Conservation (phyloP, 2,888 invertebrate genomes). For the Caenorhabditis sulstoni region DNA sequence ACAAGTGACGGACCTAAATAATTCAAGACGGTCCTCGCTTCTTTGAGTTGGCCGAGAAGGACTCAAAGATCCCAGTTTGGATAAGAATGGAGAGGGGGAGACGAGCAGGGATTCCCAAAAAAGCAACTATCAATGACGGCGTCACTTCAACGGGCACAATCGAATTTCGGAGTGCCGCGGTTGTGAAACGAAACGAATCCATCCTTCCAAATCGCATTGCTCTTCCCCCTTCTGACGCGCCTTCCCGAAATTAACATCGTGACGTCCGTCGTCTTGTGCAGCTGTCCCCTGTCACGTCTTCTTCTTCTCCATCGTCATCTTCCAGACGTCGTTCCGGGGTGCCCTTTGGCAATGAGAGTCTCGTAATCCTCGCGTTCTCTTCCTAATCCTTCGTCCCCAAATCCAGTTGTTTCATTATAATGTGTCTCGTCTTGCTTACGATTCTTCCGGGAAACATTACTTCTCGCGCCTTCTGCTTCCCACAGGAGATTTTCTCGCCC, state of each 20-base stretch:
- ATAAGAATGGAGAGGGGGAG: background rate
- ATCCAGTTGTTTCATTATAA: slow-evolving; percentile 25
- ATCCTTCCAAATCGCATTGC: slow-evolving; percentile 24
- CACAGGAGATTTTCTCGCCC: slow-evolving; percentile 33
- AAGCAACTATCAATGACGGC: slow-evolving; percentile 46
- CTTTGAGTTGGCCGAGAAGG: slow-evolving; percentile 45
- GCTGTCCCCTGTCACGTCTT: slow-evolving; percentile 5
- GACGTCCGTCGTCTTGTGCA: slow-evolving; percentile 11
- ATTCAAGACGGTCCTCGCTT: slow-evolving; percentile 25
- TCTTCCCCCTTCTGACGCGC: background rate
- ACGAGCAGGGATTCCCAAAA: slow-evolving; percentile 20
- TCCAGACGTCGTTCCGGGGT: no score
- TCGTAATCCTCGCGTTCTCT: slow-evolving; percentile 25
- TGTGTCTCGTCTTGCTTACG: slow-evolving; percentile 3
- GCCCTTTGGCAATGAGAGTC: background rate
- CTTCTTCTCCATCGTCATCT: background rate
- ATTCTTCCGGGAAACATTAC: background rate
- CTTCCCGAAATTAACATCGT: slow-evolving; percentile 7
- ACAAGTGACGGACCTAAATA: slow-evolving; percentile 45
- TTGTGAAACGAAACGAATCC: slow-evolving; percentile 23
- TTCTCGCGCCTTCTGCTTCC: slow-evolving; percentile 3
- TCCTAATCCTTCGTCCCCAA: slow-evolving; percentile 17
- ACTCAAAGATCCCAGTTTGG: slow-evolving; percentile 35
- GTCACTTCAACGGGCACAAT: slow-evolving; percentile 29
- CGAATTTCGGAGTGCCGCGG: slow-evolving; percentile 11